Percentiles rank a stretch among this genome's conserved stretches.
phyloP scores from a whole-genome alignment of 2,113 vertebrate genomes.

The Oxyura jamaicensis region DNA sequence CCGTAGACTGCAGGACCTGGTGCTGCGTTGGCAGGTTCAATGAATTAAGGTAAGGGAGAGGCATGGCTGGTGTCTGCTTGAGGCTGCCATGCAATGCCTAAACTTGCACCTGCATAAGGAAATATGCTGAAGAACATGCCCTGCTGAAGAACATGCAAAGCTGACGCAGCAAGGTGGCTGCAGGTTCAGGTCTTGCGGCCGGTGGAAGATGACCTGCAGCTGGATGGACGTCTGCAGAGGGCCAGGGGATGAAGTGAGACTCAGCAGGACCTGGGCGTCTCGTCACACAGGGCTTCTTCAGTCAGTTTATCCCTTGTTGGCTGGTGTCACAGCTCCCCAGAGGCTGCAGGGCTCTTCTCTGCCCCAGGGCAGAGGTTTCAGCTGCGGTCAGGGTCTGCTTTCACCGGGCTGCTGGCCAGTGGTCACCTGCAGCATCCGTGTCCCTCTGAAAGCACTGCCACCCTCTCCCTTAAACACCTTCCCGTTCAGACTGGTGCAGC shows the following conservation, averaged over 20 bases:
- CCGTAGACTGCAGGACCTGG: background rate
- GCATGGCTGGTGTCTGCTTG: background rate
- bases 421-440: background rate
- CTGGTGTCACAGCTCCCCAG: background rate
- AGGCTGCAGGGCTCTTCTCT: background rate
- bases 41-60: constrained; percentile 4
- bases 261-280: accelerated
- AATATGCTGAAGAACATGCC: background rate
- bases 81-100: constrained; percentile 1
- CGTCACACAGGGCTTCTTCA: background rate
- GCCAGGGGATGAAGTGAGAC: background rate
- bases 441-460: background rate
- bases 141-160: background rate
- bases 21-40: background rate
- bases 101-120: background rate
- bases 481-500: background rate
- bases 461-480: background rate
- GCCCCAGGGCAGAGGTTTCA: background rate
- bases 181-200: background rate
- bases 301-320: background rate
- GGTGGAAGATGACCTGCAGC: background rate
- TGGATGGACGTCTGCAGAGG: background rate
- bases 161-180: background rate
- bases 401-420: background rate
- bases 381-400: background rate